These are phyloP conservation scores for Trididemnum nubilum DNA, from an alignment of 23 tunicate species.

Conservation along the genomic window DNA sequence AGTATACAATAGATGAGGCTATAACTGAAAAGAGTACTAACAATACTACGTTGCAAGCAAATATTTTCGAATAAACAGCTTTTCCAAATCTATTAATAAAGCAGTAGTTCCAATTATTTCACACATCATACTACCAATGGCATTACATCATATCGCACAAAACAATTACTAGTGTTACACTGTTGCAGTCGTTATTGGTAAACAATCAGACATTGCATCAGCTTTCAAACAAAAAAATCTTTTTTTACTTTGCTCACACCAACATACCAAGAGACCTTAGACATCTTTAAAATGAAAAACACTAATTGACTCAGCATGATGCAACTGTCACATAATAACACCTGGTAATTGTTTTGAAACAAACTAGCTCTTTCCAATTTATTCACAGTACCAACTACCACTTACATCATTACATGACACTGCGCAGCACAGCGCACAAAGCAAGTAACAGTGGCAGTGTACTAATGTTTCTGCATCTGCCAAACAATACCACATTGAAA, in stretches of 20 bases:
- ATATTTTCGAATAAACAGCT: not conserved
- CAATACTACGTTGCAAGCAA: not conserved
- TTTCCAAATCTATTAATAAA: not conserved
- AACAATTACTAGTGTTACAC: not conserved
- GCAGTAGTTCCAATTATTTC: not conserved
- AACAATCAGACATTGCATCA: not conserved
- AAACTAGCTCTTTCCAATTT: slow-evolving; percentile 1
- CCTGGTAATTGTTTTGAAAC: not conserved
- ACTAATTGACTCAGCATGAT: not conserved
- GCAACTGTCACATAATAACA: not conserved
- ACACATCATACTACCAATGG: not conserved
- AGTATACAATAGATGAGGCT: not conserved
- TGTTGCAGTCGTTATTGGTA: not conserved
- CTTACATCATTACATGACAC: not conserved
- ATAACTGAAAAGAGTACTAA: not conserved
- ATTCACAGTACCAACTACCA: not conserved
- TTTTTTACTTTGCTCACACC: not conserved
- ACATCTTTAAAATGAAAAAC: not conserved
- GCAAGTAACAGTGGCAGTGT: not conserved
- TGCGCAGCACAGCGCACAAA: not conserved
- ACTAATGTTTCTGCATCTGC: not conserved
- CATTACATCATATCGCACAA: slow-evolving; percentile 4
- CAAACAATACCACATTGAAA: not conserved
- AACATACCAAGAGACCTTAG: not conserved
- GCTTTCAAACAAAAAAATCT: not conserved